A percentile compares a stretch with the other conserved stretches of the same genome.
phyloP scores from a whole-genome alignment of 2,888 invertebrate genomes.

The Cosmia pyralina region DNA sequence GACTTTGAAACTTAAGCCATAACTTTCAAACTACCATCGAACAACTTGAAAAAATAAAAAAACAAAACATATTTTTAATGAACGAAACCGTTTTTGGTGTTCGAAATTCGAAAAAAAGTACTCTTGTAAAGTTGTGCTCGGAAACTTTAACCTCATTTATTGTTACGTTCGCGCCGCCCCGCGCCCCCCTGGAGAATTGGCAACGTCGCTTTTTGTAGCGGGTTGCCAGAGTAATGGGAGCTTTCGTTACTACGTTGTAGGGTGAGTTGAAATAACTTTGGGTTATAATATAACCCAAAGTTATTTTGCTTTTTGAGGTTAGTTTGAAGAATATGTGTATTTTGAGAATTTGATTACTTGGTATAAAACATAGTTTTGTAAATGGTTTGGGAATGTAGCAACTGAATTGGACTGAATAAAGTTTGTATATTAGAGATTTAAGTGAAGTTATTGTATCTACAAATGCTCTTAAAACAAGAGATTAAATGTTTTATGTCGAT shows the following conservation, averaged over 20 bases:
- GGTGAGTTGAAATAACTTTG: constrained; percentile 61
- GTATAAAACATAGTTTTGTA: neutral
- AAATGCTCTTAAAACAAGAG: no score
- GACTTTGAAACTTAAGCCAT: constrained; percentile 40
- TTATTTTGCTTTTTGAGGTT: neutral
- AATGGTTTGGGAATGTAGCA: neutral
- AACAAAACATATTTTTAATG: constrained; percentile 50
- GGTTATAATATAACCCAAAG: no score
- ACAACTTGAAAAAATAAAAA: constrained; percentile 7
- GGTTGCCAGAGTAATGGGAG: constrained; percentile 75
- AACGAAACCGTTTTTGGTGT: constrained; percentile 58
- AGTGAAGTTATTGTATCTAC: neutral
- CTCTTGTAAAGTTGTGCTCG: constrained; percentile 79
- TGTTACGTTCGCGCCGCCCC: constrained; percentile 78
- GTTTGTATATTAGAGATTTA: neutral
- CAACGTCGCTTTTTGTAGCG: constrained; percentile 83
- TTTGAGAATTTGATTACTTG: neutral
- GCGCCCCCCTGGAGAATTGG: constrained; percentile 76
- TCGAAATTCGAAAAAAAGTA: constrained; percentile 74
- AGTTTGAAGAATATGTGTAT: neutral
- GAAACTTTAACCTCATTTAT: constrained; percentile 89
- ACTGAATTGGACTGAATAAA: neutral
- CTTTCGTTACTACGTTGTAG: constrained; percentile 72
- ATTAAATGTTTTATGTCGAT: neutral
- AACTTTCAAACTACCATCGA: constrained; percentile 25